Base-by-base conservation (phyloP, 1,140 invertebrate genomes). In the Papilio polyxenes region DNA sequence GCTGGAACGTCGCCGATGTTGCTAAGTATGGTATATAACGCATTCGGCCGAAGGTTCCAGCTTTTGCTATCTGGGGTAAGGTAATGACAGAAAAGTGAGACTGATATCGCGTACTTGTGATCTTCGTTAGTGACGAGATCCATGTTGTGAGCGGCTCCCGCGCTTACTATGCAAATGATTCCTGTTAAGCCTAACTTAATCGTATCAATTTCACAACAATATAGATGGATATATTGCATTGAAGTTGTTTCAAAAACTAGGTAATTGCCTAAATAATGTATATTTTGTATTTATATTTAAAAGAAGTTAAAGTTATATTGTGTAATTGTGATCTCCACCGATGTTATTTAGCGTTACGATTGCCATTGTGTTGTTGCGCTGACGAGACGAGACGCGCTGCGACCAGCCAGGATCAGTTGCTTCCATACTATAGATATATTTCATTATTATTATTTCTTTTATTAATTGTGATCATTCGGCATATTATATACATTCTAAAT, bases 251-350 rank as follows among this genome's bases (percentile, higher is more conserved):
- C 86, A 87, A 83, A 91, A 90, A 89, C 87, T 90, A 92, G 88
- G 90, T 90, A 88, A 91, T 88, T 88, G 89, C 87, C 87, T 91
- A 91, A 81, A 78, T 85, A 78, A 31, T 93, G 90, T 94, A 94
- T 93, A 93, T 93, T 92, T 92, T 94, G 89, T 94, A 93, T 94
- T 93, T 93, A 94, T 94, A 92, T 92, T 83, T 85, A 88, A 89
- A 78, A 86, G 87, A 89, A 79, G 82, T 78, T 89, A 91, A 92
- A 89, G 87, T 90, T 92, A 90, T 93, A 90, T 93, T 89, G 91
- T 93, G 91, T 94, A 93, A 93, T 92, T 93, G 91, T 94, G 93
- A 94, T 94, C 93, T 94, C 93, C 92, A 94, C 93, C 93, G 92
- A 94, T 93, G 92, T 93, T 94, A 92, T 92, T 93, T 93, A 94